Base-by-base conservation (phyloP, 2,113 vertebrate species). In the Monarcha castaneiventris region DNA sequence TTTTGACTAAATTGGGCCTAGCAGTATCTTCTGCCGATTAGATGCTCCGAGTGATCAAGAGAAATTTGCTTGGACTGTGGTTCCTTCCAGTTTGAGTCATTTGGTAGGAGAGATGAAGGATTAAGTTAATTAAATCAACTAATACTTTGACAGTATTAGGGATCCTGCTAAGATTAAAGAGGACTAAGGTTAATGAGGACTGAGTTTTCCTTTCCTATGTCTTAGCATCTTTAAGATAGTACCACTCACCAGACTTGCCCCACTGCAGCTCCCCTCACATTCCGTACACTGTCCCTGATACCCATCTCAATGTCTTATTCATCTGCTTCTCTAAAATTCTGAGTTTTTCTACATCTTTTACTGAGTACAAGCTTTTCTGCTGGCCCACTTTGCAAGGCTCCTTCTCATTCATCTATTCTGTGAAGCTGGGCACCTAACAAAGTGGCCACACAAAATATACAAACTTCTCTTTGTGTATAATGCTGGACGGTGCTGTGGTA, bases 51-150 rank as follows among this genome's bases (percentile, higher is more conserved):
- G 14, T 41, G 25, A 90, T 51, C 72, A 80, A 51, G 39, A 78
- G 52, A 86, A 77, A 77, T 86, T 86, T 81, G 33, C 64, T 49
- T 79, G 76, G 79, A 61, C 29, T 72, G 33, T 25, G 44, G 67
- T 46, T 92, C n/a, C 49, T 78, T 90, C 79, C 76, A 90, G 29
- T 7, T 26, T 35, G 16, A 63, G 56, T 79, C 13, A 68, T 75
- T 81, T 75, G 87, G 26, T 73, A 76, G 61, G n/a, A 77, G 19
- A 88, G 75, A 83, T 72, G 80, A 92, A 93, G 69, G 83, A 96
- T 96, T 92, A 92, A 84, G 7, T 89, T 91, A 89, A 96, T 94
- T 86, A 92, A 86, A 94, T 94, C 86, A 72, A 48, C 69, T 91
- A 92, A 89, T 86, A 77, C 87, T 87, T 89, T 71, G 66, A 79